phyloP scores from a whole-genome alignment of 2,797 vertebrate genomes.

The Gymnoscopelus microlampas region DNA sequence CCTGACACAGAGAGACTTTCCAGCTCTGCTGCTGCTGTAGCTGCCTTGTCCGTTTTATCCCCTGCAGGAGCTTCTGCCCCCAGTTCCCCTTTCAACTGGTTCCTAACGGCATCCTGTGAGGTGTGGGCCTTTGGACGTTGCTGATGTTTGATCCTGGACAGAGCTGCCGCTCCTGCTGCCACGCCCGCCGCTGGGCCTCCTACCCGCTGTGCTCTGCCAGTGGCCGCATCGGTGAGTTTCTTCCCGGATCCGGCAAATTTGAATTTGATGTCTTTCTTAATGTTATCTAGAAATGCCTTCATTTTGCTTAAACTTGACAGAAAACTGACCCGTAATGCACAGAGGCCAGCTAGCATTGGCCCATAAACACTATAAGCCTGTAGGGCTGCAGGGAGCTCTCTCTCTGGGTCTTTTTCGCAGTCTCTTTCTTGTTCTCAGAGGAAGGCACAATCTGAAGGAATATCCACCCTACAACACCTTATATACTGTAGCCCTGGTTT shows the following conservation, averaged over 20 bases:
- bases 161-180: slow-evolving; percentile 87
- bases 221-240: slow-evolving; percentile 86
- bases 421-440: too few species aligned
- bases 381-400: too few species aligned
- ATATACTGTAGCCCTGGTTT: too few species aligned
- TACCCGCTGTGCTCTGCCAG: slow-evolving; percentile 84
- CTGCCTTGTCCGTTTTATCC: slow-evolving; percentile 41
- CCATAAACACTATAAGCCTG: too few species aligned
- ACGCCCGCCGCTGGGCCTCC: too few species aligned
- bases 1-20: slow-evolving; percentile 81
- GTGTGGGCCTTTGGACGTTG: slow-evolving; percentile 73
- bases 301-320: slow-evolving; percentile 67
- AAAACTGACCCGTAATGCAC: too few species aligned
- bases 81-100: slow-evolving; percentile 89
- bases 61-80: slow-evolving; percentile 83
- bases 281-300: slow-evolving; percentile 94
- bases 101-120: slow-evolving; percentile 86
- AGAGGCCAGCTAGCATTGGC: too few species aligned
- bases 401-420: too few species aligned
- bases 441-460: too few species aligned
- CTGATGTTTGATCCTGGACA: slow-evolving; percentile 90
- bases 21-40: slow-evolving; percentile 49
- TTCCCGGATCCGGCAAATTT: slow-evolving; percentile 91
- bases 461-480: too few species aligned
- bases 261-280: slow-evolving; percentile 94